Base-by-base conservation (phyloP, 2,113 vertebrate genomes). In the Mesembrinibis cayennensis region DNA sequence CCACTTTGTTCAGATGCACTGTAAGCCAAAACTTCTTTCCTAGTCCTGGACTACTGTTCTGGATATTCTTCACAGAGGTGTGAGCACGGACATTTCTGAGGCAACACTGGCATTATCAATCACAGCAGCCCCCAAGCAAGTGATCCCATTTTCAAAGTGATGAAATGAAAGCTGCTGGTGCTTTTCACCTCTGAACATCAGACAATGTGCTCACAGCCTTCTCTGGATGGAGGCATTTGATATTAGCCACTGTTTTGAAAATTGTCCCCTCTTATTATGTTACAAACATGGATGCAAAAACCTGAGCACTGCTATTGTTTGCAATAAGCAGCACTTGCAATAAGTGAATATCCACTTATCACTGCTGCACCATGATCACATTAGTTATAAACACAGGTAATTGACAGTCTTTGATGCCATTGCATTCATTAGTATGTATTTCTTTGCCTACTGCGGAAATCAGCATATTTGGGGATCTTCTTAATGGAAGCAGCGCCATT, bases 61-160 rank as follows among this genome's bases (percentile, higher is more conserved):
- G 44, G 42, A 72, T 92, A 84, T 92, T 89, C 80, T 87, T 91
- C 91, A 93, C 47, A 83, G 89, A 83, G 19, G 10, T 56, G n/a
- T 8, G 40, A 92, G 56, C 83, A 76, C 0, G 30, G 79, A 83
- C 73, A 63, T 92, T 83, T 90, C 86, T 95, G 72, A 83, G 78
- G 72, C 82, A 89, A 95, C 40, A 32, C 36, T 53, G 73, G 17
- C 38, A 72, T 95, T 93, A 91, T 72, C 91, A 93, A 82, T 89
- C 86, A 79, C 56, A 92, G 96, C 47, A 81, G 49, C 58, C 36
- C 14, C 36, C 1, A 10, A 89, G 73, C 72, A 83, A 95, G 72
- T 89, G 88, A 82, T 95, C 76, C 76, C 82, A 80, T 90, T 91
- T 96, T 71, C 65, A 92, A 91, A 95, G 80, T 15, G n/a, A 83